These are phyloP conservation scores for Sebastes oblongus DNA, from an alignment of 2,797 vertebrate species.

Conservation along the genomic window DNA sequence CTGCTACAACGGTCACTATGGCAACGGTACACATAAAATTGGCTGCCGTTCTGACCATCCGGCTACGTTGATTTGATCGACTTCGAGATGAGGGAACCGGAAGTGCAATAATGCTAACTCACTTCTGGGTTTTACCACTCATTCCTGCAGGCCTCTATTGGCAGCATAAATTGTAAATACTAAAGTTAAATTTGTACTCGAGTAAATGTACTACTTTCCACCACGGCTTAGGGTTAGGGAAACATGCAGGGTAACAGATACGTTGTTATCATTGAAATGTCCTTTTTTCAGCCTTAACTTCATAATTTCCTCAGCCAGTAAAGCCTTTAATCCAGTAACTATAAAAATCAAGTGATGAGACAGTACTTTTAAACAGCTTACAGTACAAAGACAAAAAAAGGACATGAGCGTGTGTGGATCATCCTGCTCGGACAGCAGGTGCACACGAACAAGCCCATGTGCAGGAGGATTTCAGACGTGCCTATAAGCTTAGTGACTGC, in stretches of 20 bases:
- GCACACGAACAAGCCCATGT: neutral
- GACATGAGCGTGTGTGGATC: neutral
- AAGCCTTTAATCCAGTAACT: constrained; percentile 4
- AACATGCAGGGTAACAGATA: neutral
- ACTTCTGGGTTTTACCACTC: neutral
- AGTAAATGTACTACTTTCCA: neutral
- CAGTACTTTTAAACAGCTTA: neutral
- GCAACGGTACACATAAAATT: too few species aligned
- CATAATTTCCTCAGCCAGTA: neutral
- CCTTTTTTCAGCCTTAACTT: neutral
- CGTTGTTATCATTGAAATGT: neutral
- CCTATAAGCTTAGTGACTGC: constrained; percentile 11
- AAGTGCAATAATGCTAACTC: neutral
- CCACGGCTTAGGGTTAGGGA: neutral
- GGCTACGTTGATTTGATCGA: neutral
- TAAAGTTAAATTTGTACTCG: neutral
- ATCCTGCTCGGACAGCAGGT: neutral
- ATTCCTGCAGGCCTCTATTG: neutral
- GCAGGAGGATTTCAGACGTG: constrained; percentile 11
- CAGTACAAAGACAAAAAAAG: neutral
- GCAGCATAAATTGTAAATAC: neutral
- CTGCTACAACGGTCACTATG: too few species aligned
- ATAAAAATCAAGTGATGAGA: neutral
- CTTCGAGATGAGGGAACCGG: neutral
- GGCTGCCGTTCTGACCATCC: too few species aligned